Evolutionary conservation across 1,140 invertebrate genomes (phyloP).

Genomic region (Phymastichus coffea): DNA sequence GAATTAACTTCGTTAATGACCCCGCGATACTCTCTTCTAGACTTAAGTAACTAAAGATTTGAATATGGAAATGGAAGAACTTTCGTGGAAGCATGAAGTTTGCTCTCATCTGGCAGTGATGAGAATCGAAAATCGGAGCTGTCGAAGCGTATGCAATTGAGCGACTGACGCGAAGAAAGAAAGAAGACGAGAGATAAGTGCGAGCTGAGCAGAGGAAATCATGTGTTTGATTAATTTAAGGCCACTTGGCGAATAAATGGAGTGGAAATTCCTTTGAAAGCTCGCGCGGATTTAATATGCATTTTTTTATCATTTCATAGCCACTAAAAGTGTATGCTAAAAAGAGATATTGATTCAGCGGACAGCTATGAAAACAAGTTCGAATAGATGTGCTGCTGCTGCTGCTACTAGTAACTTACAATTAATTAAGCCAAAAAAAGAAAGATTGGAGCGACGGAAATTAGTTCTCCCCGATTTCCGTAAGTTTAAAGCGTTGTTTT

Average conservation of each 20-base stretch:
- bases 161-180: background rate
- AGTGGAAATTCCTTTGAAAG: constrained; percentile 13
- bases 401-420: no score
- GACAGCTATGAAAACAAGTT: no score
- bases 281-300: constrained; percentile 11
- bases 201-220: background rate
- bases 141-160: constrained; percentile 12
- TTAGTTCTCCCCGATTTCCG: no score
- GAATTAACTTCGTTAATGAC: constrained; percentile 31
- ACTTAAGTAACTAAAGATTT: constrained; percentile 28
- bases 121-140: constrained; percentile 22
- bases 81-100: constrained; percentile 17
- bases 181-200: background rate
- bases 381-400: no score
- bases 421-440: no score
- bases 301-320: no score
- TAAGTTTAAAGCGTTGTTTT: no score
- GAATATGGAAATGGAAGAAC: constrained; percentile 30
- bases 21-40: constrained; percentile 1
- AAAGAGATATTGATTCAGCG: no score
- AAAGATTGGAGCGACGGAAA: no score
- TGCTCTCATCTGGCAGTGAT: constrained; percentile 13
- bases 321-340: no score
- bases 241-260: constrained; percentile 12
- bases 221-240: constrained; percentile 20